Conservation (phyloP, 2,888 invertebrate genomes). For the Tachina grossa region DNA sequence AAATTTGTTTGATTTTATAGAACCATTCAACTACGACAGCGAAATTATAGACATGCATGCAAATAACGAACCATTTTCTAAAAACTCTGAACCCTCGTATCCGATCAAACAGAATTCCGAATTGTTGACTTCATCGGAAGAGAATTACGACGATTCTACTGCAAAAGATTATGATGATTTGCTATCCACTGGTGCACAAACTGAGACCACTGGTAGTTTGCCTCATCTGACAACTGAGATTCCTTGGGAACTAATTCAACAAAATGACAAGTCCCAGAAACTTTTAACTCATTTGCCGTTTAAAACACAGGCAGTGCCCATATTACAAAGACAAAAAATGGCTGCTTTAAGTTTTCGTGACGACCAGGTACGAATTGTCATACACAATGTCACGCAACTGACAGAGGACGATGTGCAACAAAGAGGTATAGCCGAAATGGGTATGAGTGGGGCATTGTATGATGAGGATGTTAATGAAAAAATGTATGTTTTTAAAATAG, state of each 20-base stretch:
- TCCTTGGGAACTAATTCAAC: slow-evolving; percentile 80
- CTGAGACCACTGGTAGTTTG: slow-evolving; percentile 49
- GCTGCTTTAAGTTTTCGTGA: slow-evolving; percentile 75
- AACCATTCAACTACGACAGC: slow-evolving; percentile 61
- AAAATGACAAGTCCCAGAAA: slow-evolving; percentile 78
- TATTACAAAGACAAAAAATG: slow-evolving; percentile 72
- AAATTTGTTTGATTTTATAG: slow-evolving; percentile 8
- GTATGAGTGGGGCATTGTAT: slow-evolving; percentile 67
- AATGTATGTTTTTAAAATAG: slow-evolving; percentile 76
- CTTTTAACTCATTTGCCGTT: slow-evolving; percentile 7
- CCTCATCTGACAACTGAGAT: slow-evolving; percentile 75
- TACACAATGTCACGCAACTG: slow-evolving; percentile 87
- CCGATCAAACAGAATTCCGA: slow-evolving; percentile 74
- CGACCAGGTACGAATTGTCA: slow-evolving; percentile 86
- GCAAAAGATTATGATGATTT: slow-evolving; percentile 11
- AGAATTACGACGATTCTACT: slow-evolving; percentile 61
- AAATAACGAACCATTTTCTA: slow-evolving; percentile 7
- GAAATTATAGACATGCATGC: slow-evolving; percentile 64
- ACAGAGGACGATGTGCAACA: slow-evolving; percentile 81
- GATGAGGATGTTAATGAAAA: slow-evolving; percentile 79
- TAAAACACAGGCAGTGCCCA: slow-evolving; percentile 63
- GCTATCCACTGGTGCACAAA: neutral
- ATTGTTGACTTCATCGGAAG: slow-evolving; percentile 76
- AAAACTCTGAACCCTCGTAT: slow-evolving; percentile 8
- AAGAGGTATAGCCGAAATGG: slow-evolving; percentile 69